Base-by-base conservation (phyloP, 2,113 vertebrate genomes). In the Rousettus leschenaultii region DNA sequence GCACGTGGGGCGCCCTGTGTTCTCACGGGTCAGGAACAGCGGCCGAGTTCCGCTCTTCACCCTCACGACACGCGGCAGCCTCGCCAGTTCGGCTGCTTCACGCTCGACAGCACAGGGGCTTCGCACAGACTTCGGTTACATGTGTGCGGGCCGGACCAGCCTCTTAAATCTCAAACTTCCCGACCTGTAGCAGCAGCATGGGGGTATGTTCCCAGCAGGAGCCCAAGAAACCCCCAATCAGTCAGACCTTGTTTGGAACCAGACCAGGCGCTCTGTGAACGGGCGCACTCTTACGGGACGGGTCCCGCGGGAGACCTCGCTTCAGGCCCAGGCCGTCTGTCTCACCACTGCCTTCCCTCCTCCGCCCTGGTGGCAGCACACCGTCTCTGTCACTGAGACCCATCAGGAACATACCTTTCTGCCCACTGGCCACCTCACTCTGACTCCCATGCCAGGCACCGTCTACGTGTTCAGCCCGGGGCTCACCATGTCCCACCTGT, bases 401-500 rank as follows among this genome's bases (percentile, higher is more conserved):
- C 71, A 30, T 24, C 3, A 2, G 22, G 43, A 57, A 59, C 33
- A 14, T 13, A 14, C 53, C 33, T 78, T 6, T 18, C 43, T 55
- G 6, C 80, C 53, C 48, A 63, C 28, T 1, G 30, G 7, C 4
- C 3, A 3, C 33, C 57, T 28, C 7, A 66, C 79, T 19, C 38
- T 13, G 71, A 7, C 35, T 45, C 35, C 7, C 2, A 2, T 30
- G 57, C 66, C 21, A 5, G 0, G 14, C 30, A 1, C 0, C 11
- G 16, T 13, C 16, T 53, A 15, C n/a, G 33, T 7, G 0, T 19
- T 61, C 66, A 68, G 35, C 57, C 11, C n/a, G 13, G 15, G 40
- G 30, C 1, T 66, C 48, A 5, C 59, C 7, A 5, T n/a, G 66
- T 15, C 13, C 33, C 71, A 2, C 57, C 66, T 65, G 35, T 59